Percentiles rank a stretch among this genome's conserved stretches.
phyloP scores from a whole-genome alignment of 2,888 invertebrate genomes.

The Ditula angustiorana region DNA sequence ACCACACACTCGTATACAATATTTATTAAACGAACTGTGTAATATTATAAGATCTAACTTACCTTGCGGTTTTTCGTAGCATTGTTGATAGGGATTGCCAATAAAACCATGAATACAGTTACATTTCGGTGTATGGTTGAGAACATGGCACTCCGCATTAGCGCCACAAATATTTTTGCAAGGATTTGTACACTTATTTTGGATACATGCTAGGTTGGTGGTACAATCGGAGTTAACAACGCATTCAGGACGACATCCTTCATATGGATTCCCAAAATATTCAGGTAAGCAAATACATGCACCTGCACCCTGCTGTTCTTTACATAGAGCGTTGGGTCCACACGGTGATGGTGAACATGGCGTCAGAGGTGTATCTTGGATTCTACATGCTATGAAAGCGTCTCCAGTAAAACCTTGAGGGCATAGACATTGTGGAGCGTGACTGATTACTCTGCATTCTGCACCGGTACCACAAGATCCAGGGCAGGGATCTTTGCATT shows the following conservation, averaged over 20 bases:
- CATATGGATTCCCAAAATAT: slow-evolving; percentile 91
- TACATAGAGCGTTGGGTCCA: slow-evolving; percentile 90
- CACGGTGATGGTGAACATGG: slow-evolving; percentile 90
- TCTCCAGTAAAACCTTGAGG: slow-evolving; percentile 86
- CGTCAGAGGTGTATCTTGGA: slow-evolving; percentile 76
- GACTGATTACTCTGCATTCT: slow-evolving; percentile 90
- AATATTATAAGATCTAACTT: too few relatives aligned
- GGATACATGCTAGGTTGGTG: slow-evolving; percentile 89
- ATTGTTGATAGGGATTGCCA: slow-evolving; percentile 87
- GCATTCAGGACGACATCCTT: slow-evolving; percentile 92
- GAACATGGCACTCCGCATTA: slow-evolving; percentile 89
- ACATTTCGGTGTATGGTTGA: slow-evolving; percentile 90
- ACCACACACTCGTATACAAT: too few relatives aligned
- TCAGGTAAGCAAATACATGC: slow-evolving; percentile 89
- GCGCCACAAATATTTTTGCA: slow-evolving; percentile 91
- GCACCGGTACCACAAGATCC: slow-evolving; percentile 90
- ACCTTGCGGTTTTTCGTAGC: slow-evolving; percentile 74
- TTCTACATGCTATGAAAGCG: slow-evolving; percentile 86
- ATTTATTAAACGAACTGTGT: too few relatives aligned
- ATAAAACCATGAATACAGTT: slow-evolving; percentile 87
- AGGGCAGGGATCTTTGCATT: slow-evolving; percentile 91
- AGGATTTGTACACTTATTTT: slow-evolving; percentile 90
- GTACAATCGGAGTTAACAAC: slow-evolving; percentile 90
- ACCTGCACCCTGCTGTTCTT: slow-evolving; percentile 88
- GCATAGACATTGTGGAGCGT: slow-evolving; percentile 91